Evolutionary conservation across 2,888 invertebrate genomes (phyloP).

Genomic region (Phortica magna): DNA sequence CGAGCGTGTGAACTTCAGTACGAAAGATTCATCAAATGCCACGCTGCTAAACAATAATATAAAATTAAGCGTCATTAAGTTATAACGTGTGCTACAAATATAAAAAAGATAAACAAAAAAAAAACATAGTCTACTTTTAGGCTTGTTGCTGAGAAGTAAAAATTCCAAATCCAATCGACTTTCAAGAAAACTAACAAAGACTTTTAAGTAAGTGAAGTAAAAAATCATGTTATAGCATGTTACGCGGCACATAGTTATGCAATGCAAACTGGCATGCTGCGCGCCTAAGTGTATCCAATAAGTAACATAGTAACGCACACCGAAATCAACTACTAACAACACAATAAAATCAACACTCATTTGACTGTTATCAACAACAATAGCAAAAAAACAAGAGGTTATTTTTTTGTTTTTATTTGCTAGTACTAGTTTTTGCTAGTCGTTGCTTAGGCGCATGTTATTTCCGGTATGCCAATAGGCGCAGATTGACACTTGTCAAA

Average conservation of each 20-base stretch:
- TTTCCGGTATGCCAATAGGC: no score
- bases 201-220: conserved; percentile 16
- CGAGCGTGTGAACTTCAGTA: no score
- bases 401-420: not conserved
- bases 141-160: not conserved
- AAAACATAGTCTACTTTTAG: conserved; percentile 37
- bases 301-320: not conserved
- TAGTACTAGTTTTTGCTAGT: not conserved
- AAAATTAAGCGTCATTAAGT: not conserved
- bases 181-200: not conserved
- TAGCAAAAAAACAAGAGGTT: no score
- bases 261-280: not conserved
- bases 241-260: conserved; percentile 28
- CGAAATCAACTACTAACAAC: conserved; percentile 14
- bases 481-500: not conserved
- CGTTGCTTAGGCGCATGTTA: not conserved
- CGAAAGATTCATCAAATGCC: no score
- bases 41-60: not conserved
- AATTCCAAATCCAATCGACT: not conserved
- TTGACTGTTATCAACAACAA: not conserved
- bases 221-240: not conserved
- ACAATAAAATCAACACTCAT: conserved; percentile 21
- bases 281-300: conserved; percentile 31
- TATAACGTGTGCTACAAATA: not conserved
- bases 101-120: conserved; percentile 7